Evolutionary conservation across 2,113 vertebrate genomes (phyloP).

Genomic region (Scomber scombrus): DNA sequence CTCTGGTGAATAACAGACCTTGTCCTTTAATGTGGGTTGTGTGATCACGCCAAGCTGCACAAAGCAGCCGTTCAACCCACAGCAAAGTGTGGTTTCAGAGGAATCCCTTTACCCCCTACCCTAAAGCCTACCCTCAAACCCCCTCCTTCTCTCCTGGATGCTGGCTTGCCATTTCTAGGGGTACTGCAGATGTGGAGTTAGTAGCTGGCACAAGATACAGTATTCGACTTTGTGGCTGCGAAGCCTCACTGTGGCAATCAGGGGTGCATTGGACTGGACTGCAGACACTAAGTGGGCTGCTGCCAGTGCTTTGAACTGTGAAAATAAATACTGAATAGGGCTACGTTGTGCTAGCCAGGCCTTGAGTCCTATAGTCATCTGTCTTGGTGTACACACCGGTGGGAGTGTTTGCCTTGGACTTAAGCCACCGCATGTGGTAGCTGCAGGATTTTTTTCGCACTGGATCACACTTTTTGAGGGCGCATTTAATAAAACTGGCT

Average conservation of each 20-base stretch:
- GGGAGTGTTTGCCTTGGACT: constrained; percentile 93
- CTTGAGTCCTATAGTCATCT: constrained; percentile 85
- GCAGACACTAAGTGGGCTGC: constrained; percentile 85
- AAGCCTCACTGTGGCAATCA: constrained; percentile 87
- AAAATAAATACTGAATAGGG: constrained; percentile 94
- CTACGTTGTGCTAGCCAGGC: constrained; percentile 87
- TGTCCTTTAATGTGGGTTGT: constrained; percentile 87
- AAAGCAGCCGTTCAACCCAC: constrained; percentile 79
- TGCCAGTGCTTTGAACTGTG: constrained; percentile 94
- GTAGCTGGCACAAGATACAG: constrained; percentile 82
- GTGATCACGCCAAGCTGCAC: constrained; percentile 86
- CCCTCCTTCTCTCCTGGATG: constrained; percentile 61
- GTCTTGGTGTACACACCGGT: constrained; percentile 89
- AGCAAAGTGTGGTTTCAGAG: constrained; percentile 81
- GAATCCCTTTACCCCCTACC: constrained; percentile 79
- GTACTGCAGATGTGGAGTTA: constrained; percentile 80
- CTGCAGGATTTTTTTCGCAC: constrained; percentile 78
- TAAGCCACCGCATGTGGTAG: constrained; percentile 93
- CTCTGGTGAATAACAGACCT: constrained; percentile 82
- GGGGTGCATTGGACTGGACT: constrained; percentile 81
- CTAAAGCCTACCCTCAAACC: constrained; percentile 65
- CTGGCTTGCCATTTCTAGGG: constrained; percentile 52
- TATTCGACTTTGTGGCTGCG: constrained; percentile 79
- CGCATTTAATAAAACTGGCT: constrained; percentile 74
- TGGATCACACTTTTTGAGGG: constrained; percentile 76